phyloP scores from a whole-genome alignment of 1,140 invertebrate species.

The Listronotus oregonensis region DNA sequence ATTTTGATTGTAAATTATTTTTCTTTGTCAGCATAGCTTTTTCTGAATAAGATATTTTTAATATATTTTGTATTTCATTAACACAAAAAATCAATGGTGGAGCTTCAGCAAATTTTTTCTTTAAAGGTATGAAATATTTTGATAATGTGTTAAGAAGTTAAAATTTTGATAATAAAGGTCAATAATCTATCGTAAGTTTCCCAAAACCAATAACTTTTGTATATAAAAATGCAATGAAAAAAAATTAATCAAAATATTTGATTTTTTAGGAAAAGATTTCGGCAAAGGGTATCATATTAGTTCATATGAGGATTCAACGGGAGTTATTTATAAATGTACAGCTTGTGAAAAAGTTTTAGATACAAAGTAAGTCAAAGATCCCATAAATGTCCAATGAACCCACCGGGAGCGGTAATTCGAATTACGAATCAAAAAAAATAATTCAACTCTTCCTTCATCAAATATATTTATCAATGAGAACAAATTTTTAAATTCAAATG shows the following conservation, averaged over 20 bases:
- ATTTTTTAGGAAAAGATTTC: slow-evolving; percentile 77
- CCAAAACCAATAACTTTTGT: too few species aligned
- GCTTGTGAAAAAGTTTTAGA: slow-evolving; percentile 79
- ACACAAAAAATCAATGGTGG: too few species aligned
- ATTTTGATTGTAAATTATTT: too few species aligned
- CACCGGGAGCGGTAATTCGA: slow-evolving; percentile 59
- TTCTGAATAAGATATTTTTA: too few species aligned
- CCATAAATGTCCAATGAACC: slow-evolving; percentile 73
- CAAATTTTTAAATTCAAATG: neutral
- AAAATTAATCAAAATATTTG: slow-evolving; percentile 1
- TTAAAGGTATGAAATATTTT: too few species aligned
- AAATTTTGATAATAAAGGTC: too few species aligned
- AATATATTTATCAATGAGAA: neutral
- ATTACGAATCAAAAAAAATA: slow-evolving; percentile 32
- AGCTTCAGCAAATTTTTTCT: too few species aligned
- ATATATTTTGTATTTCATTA: too few species aligned
- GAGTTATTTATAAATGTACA: slow-evolving; percentile 80
- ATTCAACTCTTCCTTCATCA: neutral
- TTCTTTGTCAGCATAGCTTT: too few species aligned
- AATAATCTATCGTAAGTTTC: too few species aligned
- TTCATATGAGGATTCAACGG: slow-evolving; percentile 85
- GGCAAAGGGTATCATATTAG: slow-evolving; percentile 85
- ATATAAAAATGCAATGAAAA: neutral
- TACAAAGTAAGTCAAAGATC: slow-evolving; percentile 85
- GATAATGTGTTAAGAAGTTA: too few species aligned